Base-by-base conservation (phyloP, 1,140 invertebrate species). In the Pseudobourletiella spinata region DNA sequence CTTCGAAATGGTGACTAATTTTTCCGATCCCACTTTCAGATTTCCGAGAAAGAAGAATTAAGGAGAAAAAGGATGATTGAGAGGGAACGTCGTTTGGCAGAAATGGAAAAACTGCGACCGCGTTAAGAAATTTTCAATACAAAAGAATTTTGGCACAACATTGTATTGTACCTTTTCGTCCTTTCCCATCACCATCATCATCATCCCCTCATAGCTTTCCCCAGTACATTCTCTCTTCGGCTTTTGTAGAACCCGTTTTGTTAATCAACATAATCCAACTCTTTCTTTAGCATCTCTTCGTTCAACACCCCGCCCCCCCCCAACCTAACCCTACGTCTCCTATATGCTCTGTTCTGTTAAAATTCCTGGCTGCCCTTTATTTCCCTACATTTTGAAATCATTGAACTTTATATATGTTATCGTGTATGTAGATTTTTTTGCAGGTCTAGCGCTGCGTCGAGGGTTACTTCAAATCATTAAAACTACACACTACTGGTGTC, bases 21-120 rank as follows among this genome's bases (percentile, higher is more conserved):
- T n/a, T n/a, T n/a, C n/a, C n/a, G n/a, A n/a, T n/a, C n/a, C n/a
- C n/a, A n/a, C n/a, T 61, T 65, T 14, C 72, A 91, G 88, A 91
- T 92, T 73, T 85, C 85, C 58, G 81, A 88, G 67, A 91, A 91
- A 74, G 88, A 91, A 78, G 87, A 89, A 73, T 85, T 88, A 76
- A 79, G 89, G 52, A 81, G 87, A 52, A 84, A 89, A 71, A 87
- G 89, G 70, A 86, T 91, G 82, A 86, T 86, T 29, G 88, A 91
- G 74, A 85, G 89, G 68, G 87, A 90, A 71, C 79, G 85, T 51
- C 80, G 84, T 69, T 72, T 87, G 69, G 84, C 85, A 74, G 86
- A 88, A 75, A 79, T 86, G 73, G 82, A 82, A 65, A 78, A 78
- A 67, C 59, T 50, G n/a, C 58, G 58, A 42, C 42, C 50, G 20